Percentiles rank a stretch among this genome's conserved stretches.
Evolutionary conservation across 1,140 invertebrate genomes (phyloP).

Genomic region (Drosophila kikkawai): DNA sequence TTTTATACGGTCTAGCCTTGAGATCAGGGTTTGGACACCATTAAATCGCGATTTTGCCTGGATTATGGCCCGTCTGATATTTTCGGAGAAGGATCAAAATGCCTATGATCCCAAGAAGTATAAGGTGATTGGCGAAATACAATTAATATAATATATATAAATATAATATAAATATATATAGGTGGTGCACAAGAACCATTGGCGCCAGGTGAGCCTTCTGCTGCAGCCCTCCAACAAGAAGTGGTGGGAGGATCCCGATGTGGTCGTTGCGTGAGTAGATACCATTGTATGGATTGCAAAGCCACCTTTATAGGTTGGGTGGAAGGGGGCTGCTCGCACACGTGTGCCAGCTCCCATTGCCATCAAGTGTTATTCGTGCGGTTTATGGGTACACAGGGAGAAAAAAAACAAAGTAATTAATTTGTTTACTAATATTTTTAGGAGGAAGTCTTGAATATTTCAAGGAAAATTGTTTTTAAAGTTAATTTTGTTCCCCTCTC

Average conservation of each 20-base stretch:
- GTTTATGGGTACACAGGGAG: constrained; percentile 13
- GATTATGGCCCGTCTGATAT: constrained; percentile 73
- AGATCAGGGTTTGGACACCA: neutral
- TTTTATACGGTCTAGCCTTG: constrained; percentile 11
- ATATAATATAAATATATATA: constrained; percentile 10
- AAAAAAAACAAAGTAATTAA: neutral
- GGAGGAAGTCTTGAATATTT: neutral
- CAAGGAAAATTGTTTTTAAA: too few species aligned
- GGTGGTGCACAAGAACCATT: constrained; percentile 76
- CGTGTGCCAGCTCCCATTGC: constrained; percentile 37
- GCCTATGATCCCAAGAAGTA: constrained; percentile 77
- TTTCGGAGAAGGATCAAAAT: constrained; percentile 71
- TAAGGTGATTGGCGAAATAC: constrained; percentile 25
- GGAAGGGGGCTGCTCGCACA: constrained; percentile 3
- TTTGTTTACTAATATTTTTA: neutral
- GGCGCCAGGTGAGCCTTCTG: constrained; percentile 74
- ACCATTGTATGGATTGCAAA: constrained; percentile 23
- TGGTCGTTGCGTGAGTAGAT: constrained; percentile 82
- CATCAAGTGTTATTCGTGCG: constrained; percentile 37
- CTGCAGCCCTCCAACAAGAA: constrained; percentile 75
- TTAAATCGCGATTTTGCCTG: neutral
- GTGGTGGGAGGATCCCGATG: constrained; percentile 84
- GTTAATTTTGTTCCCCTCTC: too few species aligned
- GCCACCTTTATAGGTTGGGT: neutral
- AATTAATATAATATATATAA: neutral